Conservation (phyloP, 2,888 invertebrate genomes). For the Coenonympha arcania region DNA sequence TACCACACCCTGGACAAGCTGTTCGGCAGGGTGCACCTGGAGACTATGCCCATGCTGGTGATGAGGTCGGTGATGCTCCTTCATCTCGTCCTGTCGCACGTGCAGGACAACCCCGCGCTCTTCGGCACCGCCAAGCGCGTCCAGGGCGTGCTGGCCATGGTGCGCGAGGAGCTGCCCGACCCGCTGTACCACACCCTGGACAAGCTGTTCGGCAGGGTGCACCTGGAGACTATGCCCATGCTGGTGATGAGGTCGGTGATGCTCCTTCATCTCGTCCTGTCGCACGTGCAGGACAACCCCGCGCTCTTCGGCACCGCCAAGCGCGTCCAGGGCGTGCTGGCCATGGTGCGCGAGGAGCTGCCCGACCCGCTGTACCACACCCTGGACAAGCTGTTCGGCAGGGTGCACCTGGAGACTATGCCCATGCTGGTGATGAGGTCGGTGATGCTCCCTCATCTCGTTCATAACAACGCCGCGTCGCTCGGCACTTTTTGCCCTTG, state of each 20-base stretch:
- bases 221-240: slow-evolving; percentile 81
- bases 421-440: slow-evolving; percentile 82
- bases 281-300: slow-evolving; percentile 54
- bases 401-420: slow-evolving; percentile 80
- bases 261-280: too few species aligned
- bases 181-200: slow-evolving; percentile 92
- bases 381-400: slow-evolving; percentile 82
- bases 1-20: too few species aligned
- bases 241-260: slow-evolving; percentile 81
- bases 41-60: too few species aligned
- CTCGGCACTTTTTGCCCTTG: too few species aligned
- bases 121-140: slow-evolving; percentile 83
- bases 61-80: too few species aligned
- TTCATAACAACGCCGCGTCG: too few species aligned
- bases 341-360: slow-evolving; percentile 88
- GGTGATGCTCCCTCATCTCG: too few species aligned
- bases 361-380: slow-evolving; percentile 89
- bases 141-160: slow-evolving; percentile 84
- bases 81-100: too few species aligned
- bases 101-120: slow-evolving; percentile 54
- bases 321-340: slow-evolving; percentile 85
- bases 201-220: slow-evolving; percentile 81
- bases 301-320: slow-evolving; percentile 78
- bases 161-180: slow-evolving; percentile 86
- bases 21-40: too few species aligned